Evolutionary conservation across 2,888 invertebrate species (phyloP), one percentile per base, ranked within the genome.

Genomic region (Eupithecia centaureata): DNA sequence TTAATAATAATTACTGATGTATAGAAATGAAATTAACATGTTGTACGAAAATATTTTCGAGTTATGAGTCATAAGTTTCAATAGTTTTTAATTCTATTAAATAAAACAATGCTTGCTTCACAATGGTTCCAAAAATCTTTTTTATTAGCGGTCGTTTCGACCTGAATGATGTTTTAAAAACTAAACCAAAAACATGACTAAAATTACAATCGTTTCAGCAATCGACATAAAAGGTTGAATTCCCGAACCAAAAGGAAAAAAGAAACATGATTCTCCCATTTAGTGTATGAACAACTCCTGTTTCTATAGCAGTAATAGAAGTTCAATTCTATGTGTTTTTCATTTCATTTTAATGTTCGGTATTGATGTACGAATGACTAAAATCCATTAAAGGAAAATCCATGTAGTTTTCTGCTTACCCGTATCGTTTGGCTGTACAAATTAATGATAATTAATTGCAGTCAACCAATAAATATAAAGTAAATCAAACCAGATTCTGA

Each of bases 291-390:
- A 8, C n/a, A 64, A 35, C 13, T 64, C 51, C 57, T 57, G n/a
- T 38, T 38, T 38, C 1, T 38, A 8, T 18, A 18, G 0, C n/a
- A 22, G 10, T 42, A 42, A 18, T 18, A 1, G 2, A 47, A 47
- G 18, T 47, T 47, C 47, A 4, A 10, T 61, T 68, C 67, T 61
- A 57, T 51, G 15, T n/a, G 27, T 10, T 51, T 54, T 22, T 54
- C 13, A 27, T 15, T 18, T 52, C 67, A 72, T 70, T 72, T 70
- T 61, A 71, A 74, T 77, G 74, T 66, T 75, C 4, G 22, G 10
- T 8, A 75, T 72, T 57, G 64, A 62, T 22, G 42, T 22, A 33
- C 25, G n/a, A 61, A 58, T 61, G 33, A 65, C 60, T 56, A 8
- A 32, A 54, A 65, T 62, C 42, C 59, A 65, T 69, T 63, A 54